Conservation (phyloP, 2,888 invertebrate genomes). For the Pristionchus japonicus region DNA sequence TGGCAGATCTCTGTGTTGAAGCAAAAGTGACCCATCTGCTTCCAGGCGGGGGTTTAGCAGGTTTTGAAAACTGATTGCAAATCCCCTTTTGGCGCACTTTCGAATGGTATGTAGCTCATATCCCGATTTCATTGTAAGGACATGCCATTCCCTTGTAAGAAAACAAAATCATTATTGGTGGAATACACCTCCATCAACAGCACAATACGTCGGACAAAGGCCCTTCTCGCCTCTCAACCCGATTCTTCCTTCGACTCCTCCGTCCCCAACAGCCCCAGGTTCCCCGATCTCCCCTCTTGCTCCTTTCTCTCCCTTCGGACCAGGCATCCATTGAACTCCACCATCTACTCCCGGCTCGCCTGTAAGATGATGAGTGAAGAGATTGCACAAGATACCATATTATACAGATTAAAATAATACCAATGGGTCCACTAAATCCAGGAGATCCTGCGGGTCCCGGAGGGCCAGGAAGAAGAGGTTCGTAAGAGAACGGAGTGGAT, state of each 20-base stretch:
- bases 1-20: too few relatives aligned
- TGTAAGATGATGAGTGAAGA: too few relatives aligned
- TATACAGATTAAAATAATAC: too few relatives aligned
- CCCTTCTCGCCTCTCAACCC: constrained; percentile 13
- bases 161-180: background rate
- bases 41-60: too few relatives aligned
- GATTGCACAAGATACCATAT: too few relatives aligned
- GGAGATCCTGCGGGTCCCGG: background rate
- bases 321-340: background rate
- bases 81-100: too few relatives aligned
- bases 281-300: background rate
- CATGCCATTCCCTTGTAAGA: too few relatives aligned
- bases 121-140: too few relatives aligned
- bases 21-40: too few relatives aligned
- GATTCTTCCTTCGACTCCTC: background rate
- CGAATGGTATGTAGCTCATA: too few relatives aligned
- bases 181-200: constrained; percentile 34
- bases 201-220: constrained; percentile 44
- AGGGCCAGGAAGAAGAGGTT: background rate
- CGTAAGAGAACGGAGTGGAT: background rate
- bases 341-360: background rate
- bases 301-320: constrained; percentile 28
- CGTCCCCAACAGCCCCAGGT: background rate
- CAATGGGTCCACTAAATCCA: background rate
- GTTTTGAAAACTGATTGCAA: too few relatives aligned